A percentile compares a stretch with the other conserved stretches of the same genome.
These are phyloP conservation scores for Amaurobius ferox DNA, from an alignment of 2,888 invertebrate species.

Conservation along the genomic window DNA sequence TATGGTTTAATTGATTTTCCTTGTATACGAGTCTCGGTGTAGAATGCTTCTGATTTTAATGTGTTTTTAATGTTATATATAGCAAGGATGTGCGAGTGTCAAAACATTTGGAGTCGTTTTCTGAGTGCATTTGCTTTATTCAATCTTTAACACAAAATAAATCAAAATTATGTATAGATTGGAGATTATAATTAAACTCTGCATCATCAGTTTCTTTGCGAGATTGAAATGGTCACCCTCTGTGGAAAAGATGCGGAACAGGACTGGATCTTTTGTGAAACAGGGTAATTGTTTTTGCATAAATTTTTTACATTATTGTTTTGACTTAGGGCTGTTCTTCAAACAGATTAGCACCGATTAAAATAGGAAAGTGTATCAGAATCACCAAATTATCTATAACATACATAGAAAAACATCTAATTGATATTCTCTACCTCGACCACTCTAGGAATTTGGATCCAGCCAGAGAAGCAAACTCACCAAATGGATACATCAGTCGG, in stretches of 20 bases:
- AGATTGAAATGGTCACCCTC: not conserved
- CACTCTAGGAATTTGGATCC: too few relatives aligned
- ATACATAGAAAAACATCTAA: too few relatives aligned
- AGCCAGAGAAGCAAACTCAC: too few relatives aligned
- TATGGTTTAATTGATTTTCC: slow-evolving; percentile 58
- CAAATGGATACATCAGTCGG: too few relatives aligned
- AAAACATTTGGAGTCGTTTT: slow-evolving; percentile 45
- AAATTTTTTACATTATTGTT: not conserved
- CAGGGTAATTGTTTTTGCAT: not conserved
- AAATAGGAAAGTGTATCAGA: too few relatives aligned
- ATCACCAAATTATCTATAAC: too few relatives aligned
- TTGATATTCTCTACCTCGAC: too few relatives aligned
- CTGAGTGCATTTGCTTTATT: slow-evolving; percentile 39
- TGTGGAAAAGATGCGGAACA: not conserved
- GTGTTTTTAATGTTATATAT: slow-evolving; percentile 70
- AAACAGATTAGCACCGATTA: too few relatives aligned
- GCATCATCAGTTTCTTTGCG: slow-evolving; percentile 10
- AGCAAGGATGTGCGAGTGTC: slow-evolving; percentile 66
- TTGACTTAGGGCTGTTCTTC: not conserved
- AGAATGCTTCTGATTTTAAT: slow-evolving; percentile 60
- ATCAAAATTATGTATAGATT: slow-evolving; percentile 58
- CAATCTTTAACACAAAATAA: slow-evolving; percentile 37
- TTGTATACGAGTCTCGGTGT: slow-evolving; percentile 62
- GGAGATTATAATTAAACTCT: not conserved
- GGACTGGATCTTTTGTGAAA: not conserved